Base-by-base conservation (phyloP, 92 coral and sea anemone genomes). In the Epizoanthus stellaris region DNA sequence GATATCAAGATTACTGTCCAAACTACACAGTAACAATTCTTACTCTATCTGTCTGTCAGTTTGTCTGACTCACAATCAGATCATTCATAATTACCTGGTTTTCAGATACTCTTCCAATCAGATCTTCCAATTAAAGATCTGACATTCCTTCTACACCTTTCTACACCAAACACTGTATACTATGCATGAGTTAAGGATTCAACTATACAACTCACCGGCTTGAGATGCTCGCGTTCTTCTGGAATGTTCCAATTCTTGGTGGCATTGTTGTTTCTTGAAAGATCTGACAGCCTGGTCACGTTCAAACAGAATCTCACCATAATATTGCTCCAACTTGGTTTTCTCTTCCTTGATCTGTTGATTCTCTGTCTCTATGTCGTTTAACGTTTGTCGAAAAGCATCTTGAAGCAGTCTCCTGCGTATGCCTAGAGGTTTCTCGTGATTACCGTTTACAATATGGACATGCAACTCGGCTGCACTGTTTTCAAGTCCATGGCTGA, bases 271-370 rank as follows among this genome's bases (percentile, higher is more conserved):
- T 52, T 52, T 52, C 2, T 52, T 11, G 56, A 52, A 13, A 20
- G 17, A 17, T 67, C 71, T 67, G 45, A 34, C 71, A 11, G 71
- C 71, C 39, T 25, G 40, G 17, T 67, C 71, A 67, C 71, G 71
- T 67, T 67, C 71, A 67, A 67, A 67, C 45, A 67, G 12, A 30
- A 40, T 6, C 15, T 67, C 71, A 25, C 71, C 71, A 25, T 5
- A 40, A 10, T 25, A 67, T 17, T 15, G 4, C 39, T 67, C 71
- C n/a, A 25, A 5, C 6, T 34, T 67, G 45, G 71, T 25, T 34
- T 67, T 34, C 47, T 67, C 47, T 8, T 67, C 43, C 19, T 3
- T 67, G 0, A 15, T 25, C 43, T 67, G 71, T 67, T 36, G 43
- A 67, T 12, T 16, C 39, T 67, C 71, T 67, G 42, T 67, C 71